Evolutionary conservation across 2,113 vertebrate genomes (phyloP), one percentile per base, ranked within the genome.

Genomic region (Halichoerus grypus): DNA sequence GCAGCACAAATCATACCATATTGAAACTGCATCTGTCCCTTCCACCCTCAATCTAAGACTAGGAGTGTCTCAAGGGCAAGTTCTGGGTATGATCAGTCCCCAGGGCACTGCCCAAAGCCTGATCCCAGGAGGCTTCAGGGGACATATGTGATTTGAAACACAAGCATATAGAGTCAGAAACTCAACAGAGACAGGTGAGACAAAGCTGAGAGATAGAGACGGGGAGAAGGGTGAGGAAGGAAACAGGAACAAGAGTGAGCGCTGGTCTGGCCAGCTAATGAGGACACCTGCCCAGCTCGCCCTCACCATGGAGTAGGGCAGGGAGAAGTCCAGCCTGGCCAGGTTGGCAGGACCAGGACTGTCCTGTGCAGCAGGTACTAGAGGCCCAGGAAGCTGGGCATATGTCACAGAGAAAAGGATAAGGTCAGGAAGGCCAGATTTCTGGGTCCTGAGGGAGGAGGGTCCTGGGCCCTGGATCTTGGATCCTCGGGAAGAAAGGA

Each of bases 311-410:
- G 3, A 12, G 6, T 21, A 14, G 59, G 76, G 18, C 76, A 76
- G 26, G 36, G 80, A 36, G 33, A 74, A 81, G n/a, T n/a, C n/a
- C 51, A 79, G 49, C n/a, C 26, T 42, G 42, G 42, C 19, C 42
- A 18, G 31, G 51, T 53, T 7, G 53, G 24, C 72, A 85, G 65
- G 77, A 96, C 10, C 36, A 74, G 65, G 46, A 39, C 87, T 53
- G 18, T 18, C 55, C 7, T 13, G 0, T 33, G 24, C 1, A 63
- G 28, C 1, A 1, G 13, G 31, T 6, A 26, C 36, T 28, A 33
- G 46, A 49, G 39, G 65, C 33, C 49, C 85, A 69, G 39, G 10
- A 55, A 26, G 11, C n/a, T 51, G 18, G 31, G 80, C 36, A 49
- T 26, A 1, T 28, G 9, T 55, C 28, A 14, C 2, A 31, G 24